Evolutionary conservation across 2,888 invertebrate species (phyloP).

Genomic region (Teleogryllus oceanicus): DNA sequence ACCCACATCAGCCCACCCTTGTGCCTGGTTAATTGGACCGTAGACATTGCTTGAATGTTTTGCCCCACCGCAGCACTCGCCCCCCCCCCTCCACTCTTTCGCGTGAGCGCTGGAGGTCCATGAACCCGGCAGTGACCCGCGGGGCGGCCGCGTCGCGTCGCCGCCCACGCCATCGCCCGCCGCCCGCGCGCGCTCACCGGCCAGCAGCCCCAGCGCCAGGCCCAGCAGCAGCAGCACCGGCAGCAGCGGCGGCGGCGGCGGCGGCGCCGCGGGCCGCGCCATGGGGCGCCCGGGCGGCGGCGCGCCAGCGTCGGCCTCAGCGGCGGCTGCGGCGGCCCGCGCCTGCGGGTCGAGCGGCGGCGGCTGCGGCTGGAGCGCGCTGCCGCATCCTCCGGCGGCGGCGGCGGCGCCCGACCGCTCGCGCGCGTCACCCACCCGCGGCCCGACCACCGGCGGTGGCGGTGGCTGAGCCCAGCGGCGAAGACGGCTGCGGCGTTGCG

Average conservation of each 20-base stretch:
- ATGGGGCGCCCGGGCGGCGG: constrained; percentile 1
- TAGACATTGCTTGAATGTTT: too few relatives aligned
- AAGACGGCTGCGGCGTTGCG: too few relatives aligned
- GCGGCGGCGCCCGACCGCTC: background rate
- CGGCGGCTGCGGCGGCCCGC: background rate
- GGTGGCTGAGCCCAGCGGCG: background rate
- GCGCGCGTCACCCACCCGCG: background rate
- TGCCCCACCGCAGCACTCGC: too few relatives aligned
- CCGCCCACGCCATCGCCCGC: background rate
- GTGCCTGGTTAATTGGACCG: too few relatives aligned
- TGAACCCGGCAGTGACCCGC: too few relatives aligned
- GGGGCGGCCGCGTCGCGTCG: background rate
- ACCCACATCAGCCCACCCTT: too few relatives aligned
- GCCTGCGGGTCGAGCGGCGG: background rate
- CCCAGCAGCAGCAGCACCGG: background rate
- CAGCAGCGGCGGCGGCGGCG: background rate
- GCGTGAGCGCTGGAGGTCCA: too few relatives aligned
- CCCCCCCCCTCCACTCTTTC: too few relatives aligned
- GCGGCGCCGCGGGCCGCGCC: background rate
- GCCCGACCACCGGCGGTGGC: background rate
- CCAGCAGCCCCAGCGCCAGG: constrained; percentile 1
- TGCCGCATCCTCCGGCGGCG: background rate
- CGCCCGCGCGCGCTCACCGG: background rate
- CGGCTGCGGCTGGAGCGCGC: too few relatives aligned
- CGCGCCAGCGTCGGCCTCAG: background rate